A percentile compares a stretch with the other conserved stretches of the same genome.
These are phyloP conservation scores for Pogonus chalceus DNA, from an alignment of 1,140 invertebrate species.

Conservation along the genomic window DNA sequence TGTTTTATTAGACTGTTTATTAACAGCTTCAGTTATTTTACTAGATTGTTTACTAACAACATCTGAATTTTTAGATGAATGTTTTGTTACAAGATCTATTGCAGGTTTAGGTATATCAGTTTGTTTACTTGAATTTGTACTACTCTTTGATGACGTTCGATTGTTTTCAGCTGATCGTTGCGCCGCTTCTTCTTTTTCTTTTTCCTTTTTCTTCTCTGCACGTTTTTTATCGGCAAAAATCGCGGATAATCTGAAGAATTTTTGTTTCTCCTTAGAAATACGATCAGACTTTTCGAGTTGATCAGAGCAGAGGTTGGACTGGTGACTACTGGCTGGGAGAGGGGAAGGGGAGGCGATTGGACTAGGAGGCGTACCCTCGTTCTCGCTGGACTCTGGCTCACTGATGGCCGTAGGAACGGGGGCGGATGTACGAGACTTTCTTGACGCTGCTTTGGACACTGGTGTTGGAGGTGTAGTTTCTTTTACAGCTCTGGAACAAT, in stretches of 20 bases:
- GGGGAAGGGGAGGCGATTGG: slow-evolving; percentile 34
- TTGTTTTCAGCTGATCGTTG: background rate
- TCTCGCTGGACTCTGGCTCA: slow-evolving; percentile 27
- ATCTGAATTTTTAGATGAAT: too few species aligned
- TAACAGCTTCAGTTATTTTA: too few species aligned
- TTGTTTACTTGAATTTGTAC: too few species aligned
- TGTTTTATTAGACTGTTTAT: too few species aligned
- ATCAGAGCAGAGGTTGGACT: slow-evolving; percentile 24
- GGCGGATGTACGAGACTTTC: slow-evolving; percentile 9
- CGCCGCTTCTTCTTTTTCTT: background rate
- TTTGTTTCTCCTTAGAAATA: slow-evolving; percentile 77
- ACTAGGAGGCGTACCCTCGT: slow-evolving; percentile 31
- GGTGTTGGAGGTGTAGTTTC: slow-evolving; percentile 29
- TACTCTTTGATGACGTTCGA: slow-evolving; percentile 1
- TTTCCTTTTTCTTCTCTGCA: slow-evolving; percentile 18
- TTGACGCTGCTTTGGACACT: slow-evolving; percentile 16
- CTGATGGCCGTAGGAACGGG: slow-evolving; percentile 18
- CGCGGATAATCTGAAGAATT: slow-evolving; percentile 68
- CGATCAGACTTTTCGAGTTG: slow-evolving; percentile 53
- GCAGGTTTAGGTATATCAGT: too few species aligned
- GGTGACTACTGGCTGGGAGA: slow-evolving; percentile 16
- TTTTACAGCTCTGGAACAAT: background rate
- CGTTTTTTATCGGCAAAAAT: slow-evolving; percentile 49
- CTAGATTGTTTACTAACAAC: too few species aligned
- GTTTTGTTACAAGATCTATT: too few species aligned